A percentile compares a stretch with the other conserved stretches of the same genome.
Conservation (phyloP, 2,113 vertebrate species). For the Notechis scutatus region DNA sequence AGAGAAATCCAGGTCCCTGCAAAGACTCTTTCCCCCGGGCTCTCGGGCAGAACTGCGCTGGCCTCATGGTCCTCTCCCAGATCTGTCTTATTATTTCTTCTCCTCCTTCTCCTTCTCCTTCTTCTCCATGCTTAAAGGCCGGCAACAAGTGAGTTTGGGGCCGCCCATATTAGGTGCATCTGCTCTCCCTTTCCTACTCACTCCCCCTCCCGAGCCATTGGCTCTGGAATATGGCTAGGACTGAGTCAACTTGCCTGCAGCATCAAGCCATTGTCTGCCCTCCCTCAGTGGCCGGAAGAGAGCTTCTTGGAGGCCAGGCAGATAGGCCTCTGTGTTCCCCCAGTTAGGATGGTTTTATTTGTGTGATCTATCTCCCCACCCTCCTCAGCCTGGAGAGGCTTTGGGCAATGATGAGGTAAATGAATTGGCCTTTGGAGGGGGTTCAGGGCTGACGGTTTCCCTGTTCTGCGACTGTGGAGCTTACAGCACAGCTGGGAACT, state of each 20-base stretch:
- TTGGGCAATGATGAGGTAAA: fast-evolving
- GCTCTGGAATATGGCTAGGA: neutral
- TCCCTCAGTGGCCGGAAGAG: neutral
- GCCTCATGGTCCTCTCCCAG: neutral
- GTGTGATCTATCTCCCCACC: neutral
- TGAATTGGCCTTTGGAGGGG: neutral
- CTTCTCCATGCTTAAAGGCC: neutral
- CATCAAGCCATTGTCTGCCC: neutral
- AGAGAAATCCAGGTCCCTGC: neutral
- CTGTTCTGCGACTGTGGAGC: neutral
- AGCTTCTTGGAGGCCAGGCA: neutral
- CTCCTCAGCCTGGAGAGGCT: neutral
- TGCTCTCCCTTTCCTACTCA: neutral
- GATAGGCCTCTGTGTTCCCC: neutral
- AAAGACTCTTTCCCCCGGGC: neutral
- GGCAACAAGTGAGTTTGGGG: neutral
- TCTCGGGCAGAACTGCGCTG: neutral
- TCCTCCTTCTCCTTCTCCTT: too few relatives aligned
- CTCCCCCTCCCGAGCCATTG: fast-evolving
- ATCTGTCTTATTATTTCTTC: neutral
- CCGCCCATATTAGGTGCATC: neutral
- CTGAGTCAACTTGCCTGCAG: neutral
- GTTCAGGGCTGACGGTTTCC: neutral
- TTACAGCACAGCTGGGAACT: neutral
- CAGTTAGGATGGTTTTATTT: neutral